A percentile compares a stretch with the other conserved stretches of the same genome.
phyloP scores from a whole-genome alignment of 2,888 invertebrate genomes.

The Chaetoderma sp. region DNA sequence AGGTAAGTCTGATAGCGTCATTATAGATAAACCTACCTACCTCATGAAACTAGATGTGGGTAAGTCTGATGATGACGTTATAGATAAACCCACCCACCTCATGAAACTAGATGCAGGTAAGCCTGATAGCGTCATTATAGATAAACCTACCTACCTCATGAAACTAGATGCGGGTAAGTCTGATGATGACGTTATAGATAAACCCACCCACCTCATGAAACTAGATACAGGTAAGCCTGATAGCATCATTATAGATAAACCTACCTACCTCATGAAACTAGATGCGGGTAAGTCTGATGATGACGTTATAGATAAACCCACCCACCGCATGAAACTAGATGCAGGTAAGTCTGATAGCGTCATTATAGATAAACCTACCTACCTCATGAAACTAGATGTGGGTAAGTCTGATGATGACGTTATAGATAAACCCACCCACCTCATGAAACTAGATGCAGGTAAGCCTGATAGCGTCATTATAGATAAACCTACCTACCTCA shows the following conservation, averaged over 20 bases:
- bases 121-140: conserved; percentile 79
- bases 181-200: conserved; percentile 76
- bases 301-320: conserved; percentile 85
- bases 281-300: conserved; percentile 87
- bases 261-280: conserved; percentile 95
- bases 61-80: conserved; percentile 87
- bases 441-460: conserved; percentile 98
- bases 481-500: too few relatives aligned
- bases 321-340: conserved; percentile 97
- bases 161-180: conserved; percentile 96
- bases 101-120: conserved; percentile 98
- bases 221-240: conserved; percentile 92
- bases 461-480: too few relatives aligned
- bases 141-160: conserved; percentile 94
- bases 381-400: conserved; percentile 96
- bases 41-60: conserved; percentile 98
- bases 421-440: conserved; percentile 90
- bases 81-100: conserved; percentile 92
- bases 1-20: conserved; percentile 80
- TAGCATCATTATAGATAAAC: conserved; percentile 84
- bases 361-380: conserved; percentile 90
- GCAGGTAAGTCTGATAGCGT: conserved; percentile 85
- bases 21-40: conserved; percentile 91
- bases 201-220: conserved; percentile 96
- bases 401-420: conserved; percentile 90